Percentiles rank a stretch among this genome's conserved stretches.
Conservation (phyloP, 2,888 invertebrate species). For the Thera britannica region DNA sequence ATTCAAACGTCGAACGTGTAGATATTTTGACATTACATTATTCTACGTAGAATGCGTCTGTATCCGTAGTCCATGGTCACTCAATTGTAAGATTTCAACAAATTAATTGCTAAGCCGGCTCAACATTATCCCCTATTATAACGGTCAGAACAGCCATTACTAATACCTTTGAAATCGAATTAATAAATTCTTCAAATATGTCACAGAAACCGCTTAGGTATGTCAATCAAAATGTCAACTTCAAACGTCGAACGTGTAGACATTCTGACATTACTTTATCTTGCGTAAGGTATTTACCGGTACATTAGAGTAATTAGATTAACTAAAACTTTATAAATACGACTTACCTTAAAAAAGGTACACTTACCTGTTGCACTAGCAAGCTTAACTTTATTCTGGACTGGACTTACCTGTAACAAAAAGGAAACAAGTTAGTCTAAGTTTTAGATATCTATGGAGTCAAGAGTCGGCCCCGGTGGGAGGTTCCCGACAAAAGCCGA, state of each 20-base stretch:
- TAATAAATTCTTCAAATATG: slow-evolving; percentile 13
- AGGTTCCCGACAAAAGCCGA: slow-evolving; percentile 2
- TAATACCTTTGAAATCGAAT: slow-evolving; percentile 18
- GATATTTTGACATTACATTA: slow-evolving; percentile 39
- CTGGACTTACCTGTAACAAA: slow-evolving; percentile 51
- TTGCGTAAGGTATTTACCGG: slow-evolving; percentile 4
- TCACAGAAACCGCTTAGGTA: slow-evolving; percentile 12
- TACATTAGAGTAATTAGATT: not conserved
- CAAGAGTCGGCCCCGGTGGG: slow-evolving; percentile 5
- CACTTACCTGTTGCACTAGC: not conserved
- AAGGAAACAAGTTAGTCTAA: not conserved
- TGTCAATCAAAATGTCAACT: slow-evolving; percentile 30
- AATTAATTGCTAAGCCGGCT: too few species aligned
- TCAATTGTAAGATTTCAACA: too few species aligned
- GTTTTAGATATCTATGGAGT: not conserved
- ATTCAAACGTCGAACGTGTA: slow-evolving; percentile 14
- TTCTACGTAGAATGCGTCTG: slow-evolving; percentile 1
- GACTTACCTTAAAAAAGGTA: not conserved
- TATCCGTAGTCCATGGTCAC: too few species aligned
- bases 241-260: slow-evolving; percentile 19
- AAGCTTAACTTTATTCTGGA: not conserved
- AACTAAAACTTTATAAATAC: not conserved
- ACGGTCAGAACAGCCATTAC: too few species aligned
- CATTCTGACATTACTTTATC: slow-evolving; percentile 38
- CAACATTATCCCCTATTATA: too few species aligned